Percentiles rank a stretch among this genome's conserved stretches.
phyloP scores from a whole-genome alignment of 2,113 vertebrate genomes.

The Otus sunia region DNA sequence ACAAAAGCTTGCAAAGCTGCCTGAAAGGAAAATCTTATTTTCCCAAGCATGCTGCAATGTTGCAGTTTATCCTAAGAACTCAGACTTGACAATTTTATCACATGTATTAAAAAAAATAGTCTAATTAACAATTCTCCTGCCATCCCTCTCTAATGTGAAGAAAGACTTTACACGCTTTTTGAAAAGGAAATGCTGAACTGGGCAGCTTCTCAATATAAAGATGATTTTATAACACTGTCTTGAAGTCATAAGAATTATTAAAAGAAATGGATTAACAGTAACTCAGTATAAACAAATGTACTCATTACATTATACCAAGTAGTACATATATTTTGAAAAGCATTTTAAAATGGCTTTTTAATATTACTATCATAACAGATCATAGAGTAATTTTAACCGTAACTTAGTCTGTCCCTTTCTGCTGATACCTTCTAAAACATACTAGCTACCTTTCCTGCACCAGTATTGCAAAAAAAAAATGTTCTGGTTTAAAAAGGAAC shows the following conservation, averaged over 20 bases:
- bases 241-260: background rate
- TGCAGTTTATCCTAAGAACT: background rate
- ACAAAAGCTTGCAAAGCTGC: slow-evolving; percentile 24
- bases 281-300: slow-evolving; percentile 16
- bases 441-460: slow-evolving; percentile 18
- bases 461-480: slow-evolving; percentile 61
- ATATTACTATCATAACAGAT: slow-evolving; percentile 5
- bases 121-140: slow-evolving; percentile 6
- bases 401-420: slow-evolving; percentile 45
- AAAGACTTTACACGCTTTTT: background rate
- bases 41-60: background rate
- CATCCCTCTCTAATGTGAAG: background rate
- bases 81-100: slow-evolving; percentile 5
- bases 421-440: background rate
- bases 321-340: slow-evolving; percentile 20
- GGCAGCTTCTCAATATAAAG: background rate
- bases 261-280: slow-evolving; percentile 41
- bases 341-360: background rate
- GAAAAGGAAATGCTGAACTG: background rate
- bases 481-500: slow-evolving; percentile 83
- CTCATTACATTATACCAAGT: background rate
- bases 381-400: background rate
- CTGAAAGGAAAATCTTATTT: slow-evolving; percentile 13
- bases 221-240: background rate
- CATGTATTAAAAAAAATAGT: background rate